Evolutionary conservation across 2,797 vertebrate species (phyloP).

Genomic region (Manis pentadactyla): DNA sequence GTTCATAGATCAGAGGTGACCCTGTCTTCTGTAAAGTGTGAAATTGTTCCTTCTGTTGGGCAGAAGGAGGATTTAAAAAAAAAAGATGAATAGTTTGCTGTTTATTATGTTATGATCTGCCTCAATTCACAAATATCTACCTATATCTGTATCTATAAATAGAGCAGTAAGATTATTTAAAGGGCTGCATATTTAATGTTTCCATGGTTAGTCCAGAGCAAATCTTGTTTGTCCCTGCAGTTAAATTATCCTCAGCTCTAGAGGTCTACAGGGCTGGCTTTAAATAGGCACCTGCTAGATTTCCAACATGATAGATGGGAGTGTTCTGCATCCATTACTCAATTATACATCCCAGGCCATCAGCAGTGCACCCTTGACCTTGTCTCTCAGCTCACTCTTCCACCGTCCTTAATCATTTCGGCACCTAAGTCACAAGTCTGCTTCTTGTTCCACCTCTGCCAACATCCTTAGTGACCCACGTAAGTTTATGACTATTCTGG

Average conservation of each 20-base stretch:
- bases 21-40: constrained; percentile 11
- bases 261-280: neutral
- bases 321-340: neutral
- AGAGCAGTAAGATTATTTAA: neutral
- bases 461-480: neutral
- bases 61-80: neutral
- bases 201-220: neutral
- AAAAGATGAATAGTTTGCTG: neutral
- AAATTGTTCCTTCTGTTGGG: constrained; percentile 39
- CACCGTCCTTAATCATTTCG: neutral
- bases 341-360: neutral
- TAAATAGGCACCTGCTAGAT: neutral
- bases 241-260: neutral
- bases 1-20: constrained; percentile 47
- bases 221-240: neutral
- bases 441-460: neutral
- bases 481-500: neutral
- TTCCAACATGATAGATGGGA: neutral
- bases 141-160: neutral
- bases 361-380: neutral
- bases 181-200: neutral
- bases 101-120: neutral
- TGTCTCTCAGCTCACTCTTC: neutral
- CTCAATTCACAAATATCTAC: constrained; percentile 16
- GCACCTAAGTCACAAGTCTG: neutral